These are phyloP conservation scores for Apocrypta bakeri DNA, from an alignment of 1,140 invertebrate genomes.

Conservation along the genomic window DNA sequence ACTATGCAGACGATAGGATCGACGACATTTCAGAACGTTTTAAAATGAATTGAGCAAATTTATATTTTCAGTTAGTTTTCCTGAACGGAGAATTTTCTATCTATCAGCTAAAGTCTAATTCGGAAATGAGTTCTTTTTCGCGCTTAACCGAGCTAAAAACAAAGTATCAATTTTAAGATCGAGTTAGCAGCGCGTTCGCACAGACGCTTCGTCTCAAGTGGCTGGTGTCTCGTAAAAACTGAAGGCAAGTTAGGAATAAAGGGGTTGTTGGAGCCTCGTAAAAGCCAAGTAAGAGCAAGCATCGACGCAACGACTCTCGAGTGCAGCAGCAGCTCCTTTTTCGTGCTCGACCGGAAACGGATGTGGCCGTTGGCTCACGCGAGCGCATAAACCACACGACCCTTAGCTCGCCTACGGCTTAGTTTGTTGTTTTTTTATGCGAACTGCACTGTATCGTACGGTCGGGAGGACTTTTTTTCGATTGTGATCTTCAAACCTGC, in stretches of 20 bases:
- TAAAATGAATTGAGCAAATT: no score
- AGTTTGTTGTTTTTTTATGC: background rate
- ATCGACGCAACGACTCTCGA: background rate
- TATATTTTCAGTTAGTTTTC: no score
- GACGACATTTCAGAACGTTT: background rate
- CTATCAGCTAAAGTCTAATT: background rate
- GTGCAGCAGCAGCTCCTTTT: background rate
- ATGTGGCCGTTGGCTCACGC: conserved; percentile 59
- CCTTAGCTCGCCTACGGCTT: conserved; percentile 50
- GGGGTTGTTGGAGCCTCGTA: conserved; percentile 2
- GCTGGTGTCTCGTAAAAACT: background rate
- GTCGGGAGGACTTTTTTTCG: background rate
- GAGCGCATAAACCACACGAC: conserved; percentile 56
- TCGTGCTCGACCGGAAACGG: conserved; percentile 52
- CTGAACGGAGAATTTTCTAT: no score
- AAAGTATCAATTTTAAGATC: conserved; percentile 40
- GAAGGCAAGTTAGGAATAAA: background rate
- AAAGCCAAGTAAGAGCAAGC: conserved; percentile 13
- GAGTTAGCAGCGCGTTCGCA: background rate
- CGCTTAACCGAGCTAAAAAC: background rate
- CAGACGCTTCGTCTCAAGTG: background rate
- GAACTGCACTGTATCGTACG: background rate
- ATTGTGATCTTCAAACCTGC: background rate
- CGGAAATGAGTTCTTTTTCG: conserved; percentile 14
- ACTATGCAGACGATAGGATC: conserved; percentile 13